Base-by-base conservation (phyloP, 1,140 invertebrate species). In the Eriosoma lanigerum region DNA sequence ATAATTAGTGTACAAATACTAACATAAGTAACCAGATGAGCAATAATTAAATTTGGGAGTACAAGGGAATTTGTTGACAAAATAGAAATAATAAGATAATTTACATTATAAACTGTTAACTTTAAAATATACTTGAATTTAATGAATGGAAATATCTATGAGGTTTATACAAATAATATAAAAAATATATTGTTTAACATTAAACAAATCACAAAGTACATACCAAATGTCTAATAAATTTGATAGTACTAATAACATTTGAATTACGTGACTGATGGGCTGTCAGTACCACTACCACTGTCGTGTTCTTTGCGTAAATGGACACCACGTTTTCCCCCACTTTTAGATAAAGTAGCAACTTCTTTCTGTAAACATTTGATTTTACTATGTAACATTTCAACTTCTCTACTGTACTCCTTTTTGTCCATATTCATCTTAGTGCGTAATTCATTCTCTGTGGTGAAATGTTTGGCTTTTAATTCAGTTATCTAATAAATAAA, bases 381-480 rank as follows among this genome's bases (percentile, higher is more conserved):
- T 86, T 93, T 93, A 26, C 89, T 89, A 84, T 93, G 93, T 86
- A 96, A 89, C 38, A 89, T 87, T 26, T 92, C 91, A 46, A 94
- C 89, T 85, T 95, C 94, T 73, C 90, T 91, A 80, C 94, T 92
- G 84, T 93, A 91, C 70, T 94, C 89, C 70, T 93, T 94, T 83
- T 95, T 92, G 48, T 91, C 89, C 19, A 88, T 90, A 84, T 93
- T 93, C 88, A 97, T 92, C 86, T 95, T 95, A 81, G 89, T 92
- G 29, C 96, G 89, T 64, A 95, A 87, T 83, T 97, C 95, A 68
- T 91, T 92, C 85, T 96, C 95, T 62, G 90, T 89, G 29, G 94
- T 95, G 84, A 94, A 95, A 84, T 96, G 93, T 85, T 93, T 92
- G 13, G 96, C 95, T 87, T 97, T 97, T 80, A 97, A 85, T 85